Conservation (phyloP, 2,113 vertebrate genomes). For the Anser brachyrhynchus region DNA sequence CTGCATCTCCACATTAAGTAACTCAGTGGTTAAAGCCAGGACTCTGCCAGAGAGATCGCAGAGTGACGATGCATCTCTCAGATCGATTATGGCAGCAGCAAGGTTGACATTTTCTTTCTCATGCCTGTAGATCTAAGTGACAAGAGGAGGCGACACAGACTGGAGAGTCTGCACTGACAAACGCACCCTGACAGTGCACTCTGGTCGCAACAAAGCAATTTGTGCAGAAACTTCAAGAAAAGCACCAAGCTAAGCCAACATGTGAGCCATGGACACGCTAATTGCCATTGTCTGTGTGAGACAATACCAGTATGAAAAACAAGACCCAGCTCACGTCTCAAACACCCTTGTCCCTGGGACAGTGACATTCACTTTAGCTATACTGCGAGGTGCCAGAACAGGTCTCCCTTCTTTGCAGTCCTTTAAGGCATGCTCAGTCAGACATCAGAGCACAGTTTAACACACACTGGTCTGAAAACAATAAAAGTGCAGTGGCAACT, state of each 20-base stretch:
- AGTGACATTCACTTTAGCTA: neutral
- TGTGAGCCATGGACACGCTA: neutral
- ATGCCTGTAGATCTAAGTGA: neutral
- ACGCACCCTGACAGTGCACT: neutral
- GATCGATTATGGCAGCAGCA: accelerated
- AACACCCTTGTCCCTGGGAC: too few species aligned
- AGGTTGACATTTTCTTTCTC: neutral
- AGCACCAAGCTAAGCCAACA: neutral
- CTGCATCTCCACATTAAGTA: neutral
- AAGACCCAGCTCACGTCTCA: neutral
- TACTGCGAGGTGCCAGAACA: neutral
- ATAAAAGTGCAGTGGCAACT: neutral
- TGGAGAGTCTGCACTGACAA: neutral
- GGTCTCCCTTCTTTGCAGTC: accelerated
- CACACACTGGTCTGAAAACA: neutral
- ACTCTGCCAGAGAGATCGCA: neutral
- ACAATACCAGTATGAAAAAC: neutral
- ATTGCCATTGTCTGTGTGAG: accelerated
- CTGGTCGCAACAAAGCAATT: neutral
- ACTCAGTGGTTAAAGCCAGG: neutral
- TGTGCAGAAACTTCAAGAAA: neutral
- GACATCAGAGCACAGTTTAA: neutral
- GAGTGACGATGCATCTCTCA: too few species aligned
- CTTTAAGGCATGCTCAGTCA: neutral
- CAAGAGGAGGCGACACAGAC: neutral